A percentile compares a stretch with the other conserved stretches of the same genome.
Conservation (phyloP, 2,797 vertebrate species). For the Bothrops alternatus region DNA sequence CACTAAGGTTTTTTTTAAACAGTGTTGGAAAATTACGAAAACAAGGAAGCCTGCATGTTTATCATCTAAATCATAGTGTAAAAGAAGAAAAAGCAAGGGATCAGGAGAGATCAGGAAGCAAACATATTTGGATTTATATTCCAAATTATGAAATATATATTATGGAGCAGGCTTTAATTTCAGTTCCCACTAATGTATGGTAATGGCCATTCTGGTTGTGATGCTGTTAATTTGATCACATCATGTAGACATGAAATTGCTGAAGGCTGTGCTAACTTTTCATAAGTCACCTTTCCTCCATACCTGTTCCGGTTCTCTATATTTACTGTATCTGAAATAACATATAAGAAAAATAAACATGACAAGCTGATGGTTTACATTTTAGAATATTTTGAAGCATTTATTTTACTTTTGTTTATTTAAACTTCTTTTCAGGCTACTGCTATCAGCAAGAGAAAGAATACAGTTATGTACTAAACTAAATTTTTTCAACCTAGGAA, state of each 20-base stretch:
- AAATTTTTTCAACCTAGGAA: background rate
- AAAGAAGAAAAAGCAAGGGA: background rate
- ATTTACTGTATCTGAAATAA: constrained; percentile 83
- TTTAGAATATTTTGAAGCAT: background rate
- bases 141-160: background rate
- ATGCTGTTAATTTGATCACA: background rate
- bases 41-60: background rate
- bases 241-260: background rate
- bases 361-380: background rate
- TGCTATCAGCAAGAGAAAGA: background rate
- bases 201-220: background rate
- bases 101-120: background rate
- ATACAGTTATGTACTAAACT: constrained; percentile 4
- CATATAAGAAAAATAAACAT: constrained; percentile 56
- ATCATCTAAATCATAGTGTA: background rate
- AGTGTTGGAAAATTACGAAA: background rate
- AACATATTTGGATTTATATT: background rate
- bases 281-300: background rate
- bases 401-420: background rate
- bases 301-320: constrained; percentile 86
- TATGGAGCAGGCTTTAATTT: background rate
- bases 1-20: background rate
- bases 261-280: background rate
- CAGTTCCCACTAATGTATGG: background rate
- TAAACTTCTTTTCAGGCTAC: background rate